Conservation (phyloP, 2,888 invertebrate genomes). For the Stenichneumon culpator region DNA sequence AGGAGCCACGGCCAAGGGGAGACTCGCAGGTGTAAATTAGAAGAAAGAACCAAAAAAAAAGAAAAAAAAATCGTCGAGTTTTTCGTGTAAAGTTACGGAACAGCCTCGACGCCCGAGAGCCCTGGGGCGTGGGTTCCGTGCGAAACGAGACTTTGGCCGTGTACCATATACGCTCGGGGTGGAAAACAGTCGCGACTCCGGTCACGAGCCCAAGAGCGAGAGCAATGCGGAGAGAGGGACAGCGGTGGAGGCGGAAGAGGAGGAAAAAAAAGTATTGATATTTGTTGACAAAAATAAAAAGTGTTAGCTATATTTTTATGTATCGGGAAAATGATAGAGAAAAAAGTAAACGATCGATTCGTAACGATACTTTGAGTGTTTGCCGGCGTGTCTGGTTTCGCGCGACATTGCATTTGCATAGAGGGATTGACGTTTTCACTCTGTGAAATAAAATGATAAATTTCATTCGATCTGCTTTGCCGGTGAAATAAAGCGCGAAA, state of each 20-base stretch:
- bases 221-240: slow-evolving; percentile 34
- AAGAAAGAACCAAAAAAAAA: slow-evolving; percentile 63
- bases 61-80: slow-evolving; percentile 44
- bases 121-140: slow-evolving; percentile 48
- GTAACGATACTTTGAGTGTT: slow-evolving; percentile 79
- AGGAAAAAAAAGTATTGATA: slow-evolving; percentile 25
- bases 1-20: slow-evolving; percentile 68
- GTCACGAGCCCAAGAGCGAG: slow-evolving; percentile 22
- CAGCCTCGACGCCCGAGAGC: slow-evolving; percentile 53
- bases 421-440: slow-evolving; percentile 62
- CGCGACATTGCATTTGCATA: slow-evolving; percentile 40
- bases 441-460: not conserved
- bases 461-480: not conserved
- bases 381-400: slow-evolving; percentile 66
- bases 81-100: slow-evolving; percentile 63
- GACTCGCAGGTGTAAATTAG: slow-evolving; percentile 80
- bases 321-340: slow-evolving; percentile 25
- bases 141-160: slow-evolving; percentile 66
- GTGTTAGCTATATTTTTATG: slow-evolving; percentile 14
- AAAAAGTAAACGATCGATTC: slow-evolving; percentile 67
- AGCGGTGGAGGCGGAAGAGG: slow-evolving; percentile 1
- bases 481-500: not conserved
- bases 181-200: slow-evolving; percentile 42
- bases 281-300: slow-evolving; percentile 22
- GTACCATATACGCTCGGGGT: slow-evolving; percentile 61